phyloP scores from a whole-genome alignment of 2,113 vertebrate species.

The Progne subis region DNA sequence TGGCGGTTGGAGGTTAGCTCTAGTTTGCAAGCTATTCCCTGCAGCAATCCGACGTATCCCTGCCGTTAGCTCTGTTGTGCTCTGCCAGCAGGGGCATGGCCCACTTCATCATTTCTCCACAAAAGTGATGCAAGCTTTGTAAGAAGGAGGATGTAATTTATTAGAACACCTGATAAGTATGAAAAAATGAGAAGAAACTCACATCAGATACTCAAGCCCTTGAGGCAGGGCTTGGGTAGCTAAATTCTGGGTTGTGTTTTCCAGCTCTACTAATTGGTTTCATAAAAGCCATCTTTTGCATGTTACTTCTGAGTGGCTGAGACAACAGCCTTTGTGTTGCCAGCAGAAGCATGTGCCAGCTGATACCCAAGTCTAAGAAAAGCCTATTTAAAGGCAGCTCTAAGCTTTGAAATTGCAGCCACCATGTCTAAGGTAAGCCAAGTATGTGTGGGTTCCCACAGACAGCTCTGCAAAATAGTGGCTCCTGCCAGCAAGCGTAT shows the following conservation, averaged over 20 bases:
- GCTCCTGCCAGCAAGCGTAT: not conserved
- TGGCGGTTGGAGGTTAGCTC: fast-evolving
- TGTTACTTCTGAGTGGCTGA: not conserved
- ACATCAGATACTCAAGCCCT: not conserved
- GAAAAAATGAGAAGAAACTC: not conserved
- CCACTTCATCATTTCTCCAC: not conserved
- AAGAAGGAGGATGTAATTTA: not conserved
- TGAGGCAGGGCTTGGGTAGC: not conserved
- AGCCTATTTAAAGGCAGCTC: not conserved
- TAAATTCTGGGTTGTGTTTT: not conserved
- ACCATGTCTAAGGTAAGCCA: not conserved
- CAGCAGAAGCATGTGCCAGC: not conserved
- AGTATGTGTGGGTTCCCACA: not conserved
- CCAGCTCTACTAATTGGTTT: not conserved
- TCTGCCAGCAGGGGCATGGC: not conserved
- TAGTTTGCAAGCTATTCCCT: not conserved
- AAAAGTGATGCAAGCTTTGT: not conserved
- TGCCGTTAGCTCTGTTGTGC: not conserved
- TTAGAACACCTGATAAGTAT: not conserved
- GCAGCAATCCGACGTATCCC: not conserved
- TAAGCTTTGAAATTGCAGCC: not conserved
- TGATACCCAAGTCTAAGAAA: not conserved
- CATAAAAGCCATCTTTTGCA: not conserved
- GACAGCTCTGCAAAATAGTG: not conserved
- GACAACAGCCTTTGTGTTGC: not conserved